Percentiles rank a stretch among this genome's conserved stretches.
These are phyloP conservation scores for Cerastoderma edule DNA, from an alignment of 2,888 invertebrate genomes.

Conservation along the genomic window DNA sequence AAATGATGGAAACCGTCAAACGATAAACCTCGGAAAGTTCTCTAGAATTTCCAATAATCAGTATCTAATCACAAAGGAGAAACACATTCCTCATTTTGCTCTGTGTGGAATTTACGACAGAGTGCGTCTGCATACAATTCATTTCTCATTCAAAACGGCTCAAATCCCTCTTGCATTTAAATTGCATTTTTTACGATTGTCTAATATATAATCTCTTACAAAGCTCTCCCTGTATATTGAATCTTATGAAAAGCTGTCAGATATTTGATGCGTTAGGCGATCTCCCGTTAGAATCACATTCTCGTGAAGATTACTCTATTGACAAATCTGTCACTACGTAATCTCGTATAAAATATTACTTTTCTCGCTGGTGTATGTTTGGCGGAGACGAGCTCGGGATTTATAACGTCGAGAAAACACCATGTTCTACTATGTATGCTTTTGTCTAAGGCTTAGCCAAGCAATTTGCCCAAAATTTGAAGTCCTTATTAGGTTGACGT, in stretches of 20 bases:
- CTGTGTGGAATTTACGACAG: neutral
- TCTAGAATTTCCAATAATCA: neutral
- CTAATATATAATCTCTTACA: slow-evolving; percentile 18
- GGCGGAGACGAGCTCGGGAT: neutral
- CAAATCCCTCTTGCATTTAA: slow-evolving; percentile 27
- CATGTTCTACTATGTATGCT: too few relatives aligned
- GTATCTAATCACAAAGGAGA: slow-evolving; percentile 2
- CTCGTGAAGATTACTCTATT: slow-evolving; percentile 25
- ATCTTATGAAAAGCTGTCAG: slow-evolving; percentile 27
- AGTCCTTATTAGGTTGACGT: too few relatives aligned
- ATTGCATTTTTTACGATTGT: slow-evolving; percentile 24
- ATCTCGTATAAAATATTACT: slow-evolving; percentile 26
- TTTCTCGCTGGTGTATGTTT: neutral
- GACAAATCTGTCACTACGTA: slow-evolving; percentile 21
- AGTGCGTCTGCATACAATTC: slow-evolving; percentile 13
- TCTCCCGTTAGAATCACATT: slow-evolving; percentile 23
- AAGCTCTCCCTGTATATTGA: slow-evolving; percentile 20
- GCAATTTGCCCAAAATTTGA: too few relatives aligned
- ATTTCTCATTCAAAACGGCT: slow-evolving; percentile 17
- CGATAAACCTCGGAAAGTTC: neutral
- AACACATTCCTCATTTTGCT: neutral
- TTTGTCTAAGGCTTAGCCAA: too few relatives aligned
- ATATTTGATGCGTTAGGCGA: slow-evolving; percentile 18
- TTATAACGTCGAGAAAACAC: neutral
- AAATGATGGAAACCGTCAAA: neutral